These are phyloP conservation scores for Drymodes brunneopygia DNA, from an alignment of 2,113 vertebrate species.

Conservation along the genomic window DNA sequence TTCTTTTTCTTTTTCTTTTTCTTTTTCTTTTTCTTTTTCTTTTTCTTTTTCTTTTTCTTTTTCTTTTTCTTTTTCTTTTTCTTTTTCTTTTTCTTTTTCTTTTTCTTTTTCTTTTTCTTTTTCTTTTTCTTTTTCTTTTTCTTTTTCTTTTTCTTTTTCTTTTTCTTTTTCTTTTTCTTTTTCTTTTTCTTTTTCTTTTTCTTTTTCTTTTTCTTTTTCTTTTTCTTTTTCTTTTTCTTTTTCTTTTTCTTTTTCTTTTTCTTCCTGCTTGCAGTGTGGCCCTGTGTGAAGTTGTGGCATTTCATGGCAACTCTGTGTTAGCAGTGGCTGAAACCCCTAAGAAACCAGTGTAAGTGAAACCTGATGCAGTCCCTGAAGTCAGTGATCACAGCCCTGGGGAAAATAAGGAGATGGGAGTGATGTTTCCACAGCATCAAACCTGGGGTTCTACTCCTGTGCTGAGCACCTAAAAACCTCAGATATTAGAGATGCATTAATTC, in stretches of 20 bases:
- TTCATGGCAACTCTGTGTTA: background rate
- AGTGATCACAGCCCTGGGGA: background rate
- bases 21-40: background rate
- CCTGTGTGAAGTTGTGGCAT: background rate
- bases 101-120: too few relatives aligned
- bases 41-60: background rate
- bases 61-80: background rate
- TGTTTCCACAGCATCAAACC: background rate
- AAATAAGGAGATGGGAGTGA: background rate
- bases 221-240: background rate
- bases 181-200: background rate
- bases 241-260: background rate
- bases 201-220: background rate
- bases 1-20: too few relatives aligned
- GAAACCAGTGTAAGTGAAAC: background rate
- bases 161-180: too few relatives aligned
- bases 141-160: too few relatives aligned
- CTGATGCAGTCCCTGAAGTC: background rate
- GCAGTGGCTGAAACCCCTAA: background rate
- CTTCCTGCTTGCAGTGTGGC: background rate
- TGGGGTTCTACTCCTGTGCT: background rate
- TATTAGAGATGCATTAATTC: slow-evolving; percentile 32
- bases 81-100: background rate
- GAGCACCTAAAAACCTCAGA: background rate
- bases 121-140: too few relatives aligned